Base-by-base conservation (phyloP, 2,113 vertebrate species). In the Phyllopteryx taeniolatus region DNA sequence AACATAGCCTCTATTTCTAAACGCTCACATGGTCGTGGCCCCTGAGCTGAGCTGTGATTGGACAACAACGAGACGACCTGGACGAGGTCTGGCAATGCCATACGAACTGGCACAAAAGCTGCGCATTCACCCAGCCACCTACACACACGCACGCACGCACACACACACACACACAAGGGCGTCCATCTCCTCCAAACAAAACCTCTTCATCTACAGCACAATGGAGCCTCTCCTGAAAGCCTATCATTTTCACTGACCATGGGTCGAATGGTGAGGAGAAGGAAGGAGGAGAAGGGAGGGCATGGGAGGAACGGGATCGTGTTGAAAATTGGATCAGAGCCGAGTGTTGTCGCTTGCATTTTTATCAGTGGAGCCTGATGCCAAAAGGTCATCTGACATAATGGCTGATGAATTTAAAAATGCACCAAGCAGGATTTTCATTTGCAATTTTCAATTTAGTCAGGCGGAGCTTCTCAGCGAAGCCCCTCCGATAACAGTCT, bases 201-300 rank as follows among this genome's bases (percentile, higher is more conserved):
- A 96, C 96, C 96, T 97, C 96, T 98, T 97, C 98, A 99, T 98
- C 95, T 96, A 93, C 93, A 95, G 95, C 93, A 99, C 96, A 99
- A 98, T 95, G 92, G 93, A 84, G 91, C 89, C 92, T 95, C 95
- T 97, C 95, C 94, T 95, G 94, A 96, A 98, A 98, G 94, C 95
- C 96, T 96, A 98, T 99, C 95, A 98, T 98, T 98, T 99, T 95
- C 97, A 96, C 95, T 94, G 93, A 93, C 92, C 93, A 93, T 90
- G 71, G 83, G 78, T 84, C 74, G 83, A 83, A 86, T 60, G 15
- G 77, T 74, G 87, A 42, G 64, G 68, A 73, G 44, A 80, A 61
- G 53, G 70, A 60, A 51, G 72, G 61, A 17, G 31, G 65, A 17
- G 39, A 33, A 46, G 44, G 53, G 51, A 47, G 19, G 49, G 63